Percentiles rank a stretch among this genome's conserved stretches.
These are phyloP conservation scores for Phalangium opilio DNA, from an alignment of 2,888 invertebrate genomes.

Conservation along the genomic window DNA sequence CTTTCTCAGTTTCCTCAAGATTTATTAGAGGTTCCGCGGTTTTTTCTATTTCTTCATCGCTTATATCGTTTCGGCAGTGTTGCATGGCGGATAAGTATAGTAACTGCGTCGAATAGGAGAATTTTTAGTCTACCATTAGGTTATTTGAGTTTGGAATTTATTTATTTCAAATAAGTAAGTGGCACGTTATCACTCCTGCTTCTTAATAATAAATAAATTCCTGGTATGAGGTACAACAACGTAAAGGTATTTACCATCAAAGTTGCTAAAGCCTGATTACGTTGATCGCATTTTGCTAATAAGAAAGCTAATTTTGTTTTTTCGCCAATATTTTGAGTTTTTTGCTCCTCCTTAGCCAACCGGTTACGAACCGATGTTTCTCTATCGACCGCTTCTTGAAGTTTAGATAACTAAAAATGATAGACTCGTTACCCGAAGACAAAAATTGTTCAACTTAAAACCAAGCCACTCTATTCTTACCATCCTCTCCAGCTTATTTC, in stretches of 20 bases:
- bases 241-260: constrained; percentile 88
- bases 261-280: constrained; percentile 77
- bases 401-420: constrained; percentile 47
- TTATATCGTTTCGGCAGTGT: too few relatives aligned
- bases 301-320: constrained; percentile 29
- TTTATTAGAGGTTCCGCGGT: too few relatives aligned
- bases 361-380: constrained; percentile 45
- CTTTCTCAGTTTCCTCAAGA: too few relatives aligned
- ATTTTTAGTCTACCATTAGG: too few relatives aligned
- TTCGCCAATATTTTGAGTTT: constrained; percentile 27
- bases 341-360: constrained; percentile 35
- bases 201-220: too few relatives aligned
- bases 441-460: background rate
- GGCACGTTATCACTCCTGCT: too few relatives aligned
- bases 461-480: constrained; percentile 39
- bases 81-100: too few relatives aligned
- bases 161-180: too few relatives aligned
- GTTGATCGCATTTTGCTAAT: constrained; percentile 55
- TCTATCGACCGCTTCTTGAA: constrained; percentile 56
- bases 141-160: too few relatives aligned
- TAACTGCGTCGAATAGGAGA: too few relatives aligned
- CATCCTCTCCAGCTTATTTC: constrained; percentile 68
- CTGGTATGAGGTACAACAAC: too few relatives aligned
- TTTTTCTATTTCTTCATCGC: too few relatives aligned
- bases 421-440: background rate